Conservation (phyloP, 2,113 vertebrate species). For the Passer domesticus region DNA sequence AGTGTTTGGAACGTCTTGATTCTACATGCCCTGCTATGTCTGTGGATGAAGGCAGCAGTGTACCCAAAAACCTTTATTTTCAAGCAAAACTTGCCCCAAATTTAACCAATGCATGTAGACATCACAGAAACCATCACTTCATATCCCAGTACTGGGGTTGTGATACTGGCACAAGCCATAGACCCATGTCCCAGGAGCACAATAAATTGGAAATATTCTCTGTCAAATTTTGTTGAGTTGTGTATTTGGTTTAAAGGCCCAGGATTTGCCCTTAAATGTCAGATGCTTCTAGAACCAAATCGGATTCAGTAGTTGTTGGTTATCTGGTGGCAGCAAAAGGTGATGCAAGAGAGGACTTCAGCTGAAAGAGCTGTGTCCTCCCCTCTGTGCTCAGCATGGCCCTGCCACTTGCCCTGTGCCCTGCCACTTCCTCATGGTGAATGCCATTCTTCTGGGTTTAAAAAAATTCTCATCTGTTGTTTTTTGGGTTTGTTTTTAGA, state of each 20-base stretch:
- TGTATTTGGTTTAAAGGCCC: background rate
- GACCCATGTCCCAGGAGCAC: background rate
- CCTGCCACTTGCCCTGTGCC: background rate
- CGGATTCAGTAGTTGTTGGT: background rate
- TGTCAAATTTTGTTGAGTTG: background rate
- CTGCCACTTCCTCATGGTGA: background rate
- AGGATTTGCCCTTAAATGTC: background rate
- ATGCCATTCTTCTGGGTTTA: background rate
- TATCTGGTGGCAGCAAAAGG: background rate
- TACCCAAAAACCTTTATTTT: background rate
- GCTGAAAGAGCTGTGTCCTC: background rate
- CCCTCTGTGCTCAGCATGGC: background rate
- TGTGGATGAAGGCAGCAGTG: background rate
- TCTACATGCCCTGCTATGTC: background rate
- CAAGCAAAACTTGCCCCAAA: background rate
- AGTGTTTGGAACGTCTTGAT: background rate
- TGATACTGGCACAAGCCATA: background rate
- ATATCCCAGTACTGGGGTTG: too few relatives aligned
- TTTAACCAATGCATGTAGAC: background rate
- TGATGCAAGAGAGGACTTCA: background rate
- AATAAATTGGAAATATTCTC: background rate
- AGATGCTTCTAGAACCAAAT: background rate
- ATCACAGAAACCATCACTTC: background rate
- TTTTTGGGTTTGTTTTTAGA: background rate
- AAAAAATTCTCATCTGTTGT: background rate